A percentile compares a stretch with the other conserved stretches of the same genome.
Conservation (phyloP, 1,140 invertebrate genomes). For the Camponotus vicinus region DNA sequence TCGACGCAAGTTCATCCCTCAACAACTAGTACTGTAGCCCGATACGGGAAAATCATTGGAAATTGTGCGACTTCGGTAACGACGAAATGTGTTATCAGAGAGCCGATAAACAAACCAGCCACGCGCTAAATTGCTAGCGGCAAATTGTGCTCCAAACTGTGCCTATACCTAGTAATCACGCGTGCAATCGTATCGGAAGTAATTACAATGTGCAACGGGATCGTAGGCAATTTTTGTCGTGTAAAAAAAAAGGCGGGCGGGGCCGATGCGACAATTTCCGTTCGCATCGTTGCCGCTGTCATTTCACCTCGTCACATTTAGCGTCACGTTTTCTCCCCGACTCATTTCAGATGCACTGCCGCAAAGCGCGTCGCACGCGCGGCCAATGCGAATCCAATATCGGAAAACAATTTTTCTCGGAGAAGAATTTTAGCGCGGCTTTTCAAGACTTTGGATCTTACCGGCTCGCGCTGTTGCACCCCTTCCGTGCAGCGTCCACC, state of each 20-base stretch:
- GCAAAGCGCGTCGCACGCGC: constrained; percentile 74
- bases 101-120: constrained; percentile 68
- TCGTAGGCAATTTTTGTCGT: constrained; percentile 65
- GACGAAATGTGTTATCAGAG: constrained; percentile 49
- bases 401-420: constrained; percentile 84
- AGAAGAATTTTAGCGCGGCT: constrained; percentile 80
- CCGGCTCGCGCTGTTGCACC: constrained; percentile 61
- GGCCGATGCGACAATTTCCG: constrained; percentile 54
- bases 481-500: neutral
- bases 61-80: constrained; percentile 52
- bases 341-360: constrained; percentile 80
- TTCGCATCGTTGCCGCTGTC: constrained; percentile 39
- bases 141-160: constrained; percentile 64
- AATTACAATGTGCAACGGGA: constrained; percentile 66
- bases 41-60: constrained; percentile 19
- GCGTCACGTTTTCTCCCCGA: constrained; percentile 58
- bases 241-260: constrained; percentile 21
- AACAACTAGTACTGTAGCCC: neutral
- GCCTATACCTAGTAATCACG: constrained; percentile 64
- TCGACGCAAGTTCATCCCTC: neutral
- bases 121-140: constrained; percentile 44
- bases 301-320: constrained; percentile 62
- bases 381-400: constrained; percentile 84
- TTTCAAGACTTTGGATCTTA: constrained; percentile 76
- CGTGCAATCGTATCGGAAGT: constrained; percentile 45